Conservation (phyloP, 2,797 vertebrate genomes). For the Anguilla pacifica region DNA sequence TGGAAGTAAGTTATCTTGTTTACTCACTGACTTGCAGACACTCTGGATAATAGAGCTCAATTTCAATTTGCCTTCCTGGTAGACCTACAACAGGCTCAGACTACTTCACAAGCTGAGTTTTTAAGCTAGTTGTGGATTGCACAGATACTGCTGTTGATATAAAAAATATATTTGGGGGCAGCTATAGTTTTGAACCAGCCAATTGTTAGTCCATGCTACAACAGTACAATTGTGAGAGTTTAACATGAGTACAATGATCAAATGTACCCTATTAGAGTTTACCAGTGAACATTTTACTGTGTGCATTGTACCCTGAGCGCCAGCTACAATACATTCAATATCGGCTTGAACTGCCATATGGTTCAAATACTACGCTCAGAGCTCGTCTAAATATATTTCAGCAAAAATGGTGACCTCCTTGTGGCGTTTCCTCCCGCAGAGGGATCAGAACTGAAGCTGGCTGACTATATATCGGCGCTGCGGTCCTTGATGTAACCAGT, state of each 20-base stretch:
- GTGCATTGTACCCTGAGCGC: no score
- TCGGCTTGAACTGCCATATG: not conserved
- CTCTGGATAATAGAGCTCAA: not conserved
- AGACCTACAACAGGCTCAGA: no score
- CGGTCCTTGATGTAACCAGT: slow-evolving; percentile 46
- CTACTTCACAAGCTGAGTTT: no score
- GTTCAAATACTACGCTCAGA: not conserved
- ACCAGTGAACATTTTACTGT: no score
- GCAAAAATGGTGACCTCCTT: not conserved
- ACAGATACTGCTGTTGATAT: no score
- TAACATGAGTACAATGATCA: no score
- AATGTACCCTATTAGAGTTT: no score
- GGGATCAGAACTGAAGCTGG: not conserved
- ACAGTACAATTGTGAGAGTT: no score
- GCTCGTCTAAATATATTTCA: not conserved
- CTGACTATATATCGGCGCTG: not conserved
- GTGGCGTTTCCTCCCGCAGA: not conserved
- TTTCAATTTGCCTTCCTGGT: not conserved
- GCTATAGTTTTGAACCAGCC: no score
- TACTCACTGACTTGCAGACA: not conserved
- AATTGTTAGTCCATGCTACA: no score
- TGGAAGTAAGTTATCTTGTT: not conserved
- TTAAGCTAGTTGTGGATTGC: no score
- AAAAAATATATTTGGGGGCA: no score
- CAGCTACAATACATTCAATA: not conserved